Percentiles rank a stretch among this genome's conserved stretches.
Evolutionary conservation across 2,888 invertebrate genomes (phyloP).

Genomic region (Archaeoteleia sp.): DNA sequence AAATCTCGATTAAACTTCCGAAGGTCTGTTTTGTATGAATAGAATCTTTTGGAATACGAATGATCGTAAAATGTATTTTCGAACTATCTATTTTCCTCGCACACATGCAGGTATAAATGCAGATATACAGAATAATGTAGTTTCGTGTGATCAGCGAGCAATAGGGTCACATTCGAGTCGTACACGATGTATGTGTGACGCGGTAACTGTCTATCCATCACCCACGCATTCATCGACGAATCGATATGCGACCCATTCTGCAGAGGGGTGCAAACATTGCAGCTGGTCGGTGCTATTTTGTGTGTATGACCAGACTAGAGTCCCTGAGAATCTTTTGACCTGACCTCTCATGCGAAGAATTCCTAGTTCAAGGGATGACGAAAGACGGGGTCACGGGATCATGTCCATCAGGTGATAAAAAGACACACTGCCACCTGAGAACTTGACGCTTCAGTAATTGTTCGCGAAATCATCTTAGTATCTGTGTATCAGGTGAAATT

Average conservation of each 20-base stretch:
- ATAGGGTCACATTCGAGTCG: constrained; percentile 60
- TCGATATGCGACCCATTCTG: constrained; percentile 23
- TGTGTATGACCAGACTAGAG: constrained; percentile 7
- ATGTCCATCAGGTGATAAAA: constrained; percentile 51
- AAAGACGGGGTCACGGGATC: constrained; percentile 44
- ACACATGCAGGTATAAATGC: constrained; percentile 41
- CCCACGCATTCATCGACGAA: constrained; percentile 62
- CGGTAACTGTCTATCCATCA: constrained; percentile 72
- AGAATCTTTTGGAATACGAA: constrained; percentile 39
- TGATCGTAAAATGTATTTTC: constrained; percentile 50
- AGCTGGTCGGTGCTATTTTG: constrained; percentile 41
- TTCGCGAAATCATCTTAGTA: constrained; percentile 36
- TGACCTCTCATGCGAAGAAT: constrained; percentile 32
- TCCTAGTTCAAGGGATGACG: constrained; percentile 27
- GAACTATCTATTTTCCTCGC: constrained; percentile 35
- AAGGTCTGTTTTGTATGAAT: constrained; percentile 43
- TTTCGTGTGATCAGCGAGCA: not conserved
- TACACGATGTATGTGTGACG: constrained; percentile 60
- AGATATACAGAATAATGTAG: constrained; percentile 8
- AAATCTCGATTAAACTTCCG: constrained; percentile 47
- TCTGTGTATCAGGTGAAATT: constrained; percentile 28
- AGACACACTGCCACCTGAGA: constrained; percentile 51
- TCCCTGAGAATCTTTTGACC: constrained; percentile 37
- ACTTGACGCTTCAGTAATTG: constrained; percentile 19
- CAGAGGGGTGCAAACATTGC: constrained; percentile 40